Evolutionary conservation across 2,888 invertebrate genomes (phyloP), one percentile per base, ranked within the genome.

Genomic region (Hartigia nigra): DNA sequence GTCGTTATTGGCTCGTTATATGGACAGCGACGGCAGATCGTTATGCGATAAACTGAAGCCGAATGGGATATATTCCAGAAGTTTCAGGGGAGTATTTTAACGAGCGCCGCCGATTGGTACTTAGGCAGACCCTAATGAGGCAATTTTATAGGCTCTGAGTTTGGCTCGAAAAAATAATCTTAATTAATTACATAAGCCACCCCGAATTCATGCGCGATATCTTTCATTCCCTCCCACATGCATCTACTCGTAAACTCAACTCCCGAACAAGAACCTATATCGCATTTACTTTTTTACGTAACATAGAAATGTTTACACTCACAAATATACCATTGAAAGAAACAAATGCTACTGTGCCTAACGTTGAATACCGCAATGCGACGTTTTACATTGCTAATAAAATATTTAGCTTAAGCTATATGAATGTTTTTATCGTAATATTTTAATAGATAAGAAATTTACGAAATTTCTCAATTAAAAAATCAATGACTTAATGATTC

Each of bases 71-170:
- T 81, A 85, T 82, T 83, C 80, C 78, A 81, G 76, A 79, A 82
- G 81, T 81, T 82, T 74, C 74, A 69, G 31, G 77, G 35, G 76
- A 80, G 83, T 83, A 86, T 82, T 84, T 85, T 85, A 88, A 87
- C 83, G 85, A 85, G 81, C 84, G 75, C 79, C 78, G 81, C 78
- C 82, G 83, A 88, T 88, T 82, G 84, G 86, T 83, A 81, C 85
- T 81, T 83, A 82, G 85, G 84, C 84, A 84, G 84, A 85, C 84
- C 84, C 83, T 89, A 88, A 88, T 86, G 87, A 89, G 85, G 81
- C 82, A 81, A 85, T 88, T 88, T 87, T 85, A 86, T 87, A 84
- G 84, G 84, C 80, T 74, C 55, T 80, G 81, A 80, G 81, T 86
- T 83, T 84, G 84, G 14, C 81, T 81, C 84, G 82, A 77, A 39